Evolutionary conservation across 1,140 invertebrate genomes (phyloP), one percentile per base, ranked within the genome.

Genomic region (Luehdorfia chinensis): DNA sequence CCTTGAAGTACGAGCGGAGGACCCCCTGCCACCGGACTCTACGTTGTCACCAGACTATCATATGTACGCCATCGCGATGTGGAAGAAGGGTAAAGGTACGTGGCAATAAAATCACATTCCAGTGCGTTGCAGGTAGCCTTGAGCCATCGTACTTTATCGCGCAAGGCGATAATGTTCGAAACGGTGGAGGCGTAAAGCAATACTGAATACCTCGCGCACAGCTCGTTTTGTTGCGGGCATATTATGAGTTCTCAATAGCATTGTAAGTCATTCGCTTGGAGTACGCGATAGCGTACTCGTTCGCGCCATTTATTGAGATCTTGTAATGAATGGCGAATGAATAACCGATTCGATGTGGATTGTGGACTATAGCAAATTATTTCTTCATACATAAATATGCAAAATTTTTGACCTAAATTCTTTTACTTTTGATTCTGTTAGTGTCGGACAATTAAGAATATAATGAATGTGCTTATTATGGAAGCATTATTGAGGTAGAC

Each of bases 61-160:
- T 59, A 80, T 85, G 80, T 91, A 89, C 68, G 91, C 90, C 63
- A 84, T 92, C 48, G 90, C 89, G 48, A 85, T 91, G 64, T 91
- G 90, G 89, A 90, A 90, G 72, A 88, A 89, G 73, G 89, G 89
- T 79, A 91, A 90, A 90, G 91, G 90, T 91, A 73, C 67, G 89
- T 88, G n/a, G 23, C 14, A 5, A 11, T 21, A 19, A 19, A 19
- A 41, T 37, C 27, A n/a, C 21, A 31, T 37, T 33, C 7, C 41
- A 34, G 13, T n/a, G n/a, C n/a, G n/a, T n/a, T 25, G 31, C 31
- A 47, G 12, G 12, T 27, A 18, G 13, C 39, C 34, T 66, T 53
- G 54, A 47, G 41, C 41, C 37, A 32, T 57, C 36, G 16, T 47
- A 45, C 52, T 49, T 50, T 47, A 39, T 50, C 37, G 53, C 37